Conservation (phyloP, 2,888 invertebrate genomes). For the Mythimna loreyi region DNA sequence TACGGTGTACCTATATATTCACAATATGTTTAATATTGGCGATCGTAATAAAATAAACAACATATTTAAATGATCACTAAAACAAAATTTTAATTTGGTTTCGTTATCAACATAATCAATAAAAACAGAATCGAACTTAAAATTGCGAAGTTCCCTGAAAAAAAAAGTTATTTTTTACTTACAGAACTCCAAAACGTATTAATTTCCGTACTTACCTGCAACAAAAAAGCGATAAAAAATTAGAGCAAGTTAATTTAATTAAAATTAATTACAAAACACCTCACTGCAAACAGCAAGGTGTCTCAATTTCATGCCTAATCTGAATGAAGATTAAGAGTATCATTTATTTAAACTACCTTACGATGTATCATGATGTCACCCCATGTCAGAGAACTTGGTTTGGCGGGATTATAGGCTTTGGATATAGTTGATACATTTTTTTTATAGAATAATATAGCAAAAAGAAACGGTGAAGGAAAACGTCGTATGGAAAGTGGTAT, state of each 20-base stretch:
- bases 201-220: constrained; percentile 53
- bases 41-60: no score
- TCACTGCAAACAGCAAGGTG: constrained; percentile 6
- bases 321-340: constrained; percentile 10
- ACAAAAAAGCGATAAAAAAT: constrained; percentile 26
- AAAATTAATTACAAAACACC: constrained; percentile 28
- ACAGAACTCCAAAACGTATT: constrained; percentile 19
- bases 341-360: constrained; percentile 25
- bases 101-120: no score
- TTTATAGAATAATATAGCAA: no score
- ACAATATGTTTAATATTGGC: no score
- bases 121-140: background rate
- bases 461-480: no score
- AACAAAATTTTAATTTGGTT: no score
- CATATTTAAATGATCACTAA: background rate
- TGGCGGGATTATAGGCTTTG: background rate
- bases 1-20: no score
- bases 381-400: background rate
- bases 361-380: constrained; percentile 18
- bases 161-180: constrained; percentile 11
- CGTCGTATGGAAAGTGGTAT: no score
- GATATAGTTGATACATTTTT: background rate
- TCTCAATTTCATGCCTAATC: constrained; percentile 32
- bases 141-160: background rate
- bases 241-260: constrained; percentile 23